These are phyloP conservation scores for Origma solitaria DNA, from an alignment of 2,113 vertebrate genomes.

Conservation along the genomic window DNA sequence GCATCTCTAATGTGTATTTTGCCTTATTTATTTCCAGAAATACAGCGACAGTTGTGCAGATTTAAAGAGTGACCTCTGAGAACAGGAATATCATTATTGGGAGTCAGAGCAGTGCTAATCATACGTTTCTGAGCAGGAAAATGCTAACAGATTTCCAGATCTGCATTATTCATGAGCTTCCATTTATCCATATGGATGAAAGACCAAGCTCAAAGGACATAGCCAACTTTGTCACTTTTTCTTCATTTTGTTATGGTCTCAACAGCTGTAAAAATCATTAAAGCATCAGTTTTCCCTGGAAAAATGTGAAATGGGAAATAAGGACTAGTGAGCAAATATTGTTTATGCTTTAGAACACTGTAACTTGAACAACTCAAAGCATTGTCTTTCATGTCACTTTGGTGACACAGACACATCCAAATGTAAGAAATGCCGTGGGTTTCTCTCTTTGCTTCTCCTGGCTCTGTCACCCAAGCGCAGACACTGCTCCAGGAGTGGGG, in stretches of 20 bases:
- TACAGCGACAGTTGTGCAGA: neutral
- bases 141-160: constrained; percentile 25
- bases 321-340: neutral
- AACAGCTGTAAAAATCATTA: constrained; percentile 51
- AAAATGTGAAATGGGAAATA: neutral
- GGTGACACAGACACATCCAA: rapidly evolving
- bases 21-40: neutral
- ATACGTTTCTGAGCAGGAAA: constrained; percentile 50
- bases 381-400: neutral
- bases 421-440: neutral
- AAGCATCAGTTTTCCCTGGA: neutral
- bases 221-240: constrained; percentile 14
- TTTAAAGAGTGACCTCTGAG: constrained; percentile 49
- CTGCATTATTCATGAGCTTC: constrained; percentile 64
- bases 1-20: neutral
- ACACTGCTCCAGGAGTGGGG: rapidly evolving
- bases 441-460: neutral
- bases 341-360: neutral
- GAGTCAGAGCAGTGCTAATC: constrained; percentile 43
- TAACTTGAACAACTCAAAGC: neutral
- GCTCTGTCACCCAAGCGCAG: neutral
- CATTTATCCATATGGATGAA: constrained; percentile 52
- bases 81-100: constrained; percentile 16
- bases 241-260: neutral
- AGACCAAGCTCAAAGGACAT: constrained; percentile 2